Evolutionary conservation across 2,888 invertebrate genomes (phyloP).

Genomic region (Habroteleia sp.): DNA sequence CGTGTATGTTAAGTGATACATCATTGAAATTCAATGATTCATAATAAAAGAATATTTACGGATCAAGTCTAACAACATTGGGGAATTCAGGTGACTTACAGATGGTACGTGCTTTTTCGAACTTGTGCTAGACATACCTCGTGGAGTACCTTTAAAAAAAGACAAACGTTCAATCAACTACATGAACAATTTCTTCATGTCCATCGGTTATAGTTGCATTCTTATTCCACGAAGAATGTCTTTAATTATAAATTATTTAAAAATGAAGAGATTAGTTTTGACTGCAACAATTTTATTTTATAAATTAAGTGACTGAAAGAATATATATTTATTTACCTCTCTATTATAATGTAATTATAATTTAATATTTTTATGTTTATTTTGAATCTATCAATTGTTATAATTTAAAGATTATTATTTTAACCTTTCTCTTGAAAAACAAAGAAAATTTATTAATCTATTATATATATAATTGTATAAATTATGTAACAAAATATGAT

Average conservation of each 20-base stretch:
- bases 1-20: conserved; percentile 20
- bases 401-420: conserved; percentile 12
- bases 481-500: no score
- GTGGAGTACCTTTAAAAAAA: conserved; percentile 80
- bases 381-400: no score
- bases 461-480: conserved; percentile 1
- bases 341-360: no score
- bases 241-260: conserved; percentile 10
- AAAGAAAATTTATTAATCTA: conserved; percentile 9
- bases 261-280: conserved; percentile 14
- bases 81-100: conserved; percentile 76
- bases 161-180: conserved; percentile 65
- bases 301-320: no score
- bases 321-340: no score
- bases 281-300: no score
- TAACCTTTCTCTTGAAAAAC: neutral
- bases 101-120: conserved; percentile 75
- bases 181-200: conserved; percentile 6
- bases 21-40: conserved; percentile 39
- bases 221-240: conserved; percentile 56
- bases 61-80: conserved; percentile 46
- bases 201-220: conserved; percentile 10
- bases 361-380: no score
- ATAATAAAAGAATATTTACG: conserved; percentile 45
- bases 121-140: conserved; percentile 80